A percentile compares a stretch with the other conserved stretches of the same genome.
Evolutionary conservation across 1,140 invertebrate genomes (phyloP).

Genomic region (Zaprionus kolodkinae): DNA sequence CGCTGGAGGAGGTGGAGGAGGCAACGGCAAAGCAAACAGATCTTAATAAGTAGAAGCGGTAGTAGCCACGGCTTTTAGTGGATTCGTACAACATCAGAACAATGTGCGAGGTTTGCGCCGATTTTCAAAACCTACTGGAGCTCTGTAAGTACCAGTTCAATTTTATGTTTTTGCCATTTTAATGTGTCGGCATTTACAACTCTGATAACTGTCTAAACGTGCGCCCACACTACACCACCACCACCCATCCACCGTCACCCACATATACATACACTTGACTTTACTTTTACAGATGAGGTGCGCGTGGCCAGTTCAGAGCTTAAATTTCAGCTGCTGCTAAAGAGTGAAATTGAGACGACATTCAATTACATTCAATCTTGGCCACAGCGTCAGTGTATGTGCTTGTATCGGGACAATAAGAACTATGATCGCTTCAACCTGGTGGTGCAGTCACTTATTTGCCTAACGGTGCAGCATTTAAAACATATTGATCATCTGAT

Average conservation of each 20-base stretch:
- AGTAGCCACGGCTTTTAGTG: constrained; percentile 24
- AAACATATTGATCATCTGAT: constrained; percentile 88
- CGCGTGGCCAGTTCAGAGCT: constrained; percentile 87
- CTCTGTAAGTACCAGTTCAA: constrained; percentile 64
- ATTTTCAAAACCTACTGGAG: constrained; percentile 75
- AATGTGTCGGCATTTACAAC: constrained; percentile 43
- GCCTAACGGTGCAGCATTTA: constrained; percentile 89
- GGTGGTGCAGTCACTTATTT: constrained; percentile 92
- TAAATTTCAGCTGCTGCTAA: constrained; percentile 86
- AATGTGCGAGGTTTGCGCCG: constrained; percentile 76
- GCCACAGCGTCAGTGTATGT: constrained; percentile 94
- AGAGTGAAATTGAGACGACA: constrained; percentile 88
- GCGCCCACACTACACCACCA: constrained; percentile 18
- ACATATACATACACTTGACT: constrained; percentile 21
- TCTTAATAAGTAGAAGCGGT: constrained; percentile 39
- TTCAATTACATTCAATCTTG: constrained; percentile 89
- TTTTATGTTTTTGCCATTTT: constrained; percentile 3
- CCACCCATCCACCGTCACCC: constrained; percentile 6
- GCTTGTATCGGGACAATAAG: constrained; percentile 94
- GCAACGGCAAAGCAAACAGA: constrained; percentile 42
- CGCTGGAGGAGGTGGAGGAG: constrained; percentile 36
- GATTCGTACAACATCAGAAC: constrained; percentile 33
- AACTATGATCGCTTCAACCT: constrained; percentile 95
- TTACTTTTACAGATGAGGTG: constrained; percentile 86
- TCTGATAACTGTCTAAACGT: constrained; percentile 34